phyloP scores from a whole-genome alignment of 2,797 vertebrate genomes.

The Rhinogobio ventralis region DNA sequence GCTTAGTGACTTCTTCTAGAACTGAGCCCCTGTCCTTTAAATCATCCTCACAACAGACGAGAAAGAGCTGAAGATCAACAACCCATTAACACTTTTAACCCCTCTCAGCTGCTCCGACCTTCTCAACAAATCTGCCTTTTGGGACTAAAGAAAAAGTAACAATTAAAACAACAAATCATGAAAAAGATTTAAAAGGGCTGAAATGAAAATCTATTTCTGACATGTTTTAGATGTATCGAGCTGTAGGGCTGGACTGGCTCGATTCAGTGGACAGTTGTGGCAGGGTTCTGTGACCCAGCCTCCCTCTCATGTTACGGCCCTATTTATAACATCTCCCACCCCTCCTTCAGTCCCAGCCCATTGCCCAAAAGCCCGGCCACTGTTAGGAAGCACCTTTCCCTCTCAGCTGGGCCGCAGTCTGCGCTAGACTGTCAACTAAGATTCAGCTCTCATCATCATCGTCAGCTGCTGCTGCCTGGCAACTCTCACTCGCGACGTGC shows the following conservation, averaged over 20 bases:
- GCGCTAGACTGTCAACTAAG: slow-evolving; percentile 83
- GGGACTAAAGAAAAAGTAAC: neutral
- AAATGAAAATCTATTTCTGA: slow-evolving; percentile 74
- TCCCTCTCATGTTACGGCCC: slow-evolving; percentile 98
- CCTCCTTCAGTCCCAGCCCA: slow-evolving; percentile 68
- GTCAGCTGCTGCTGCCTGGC: slow-evolving; percentile 82
- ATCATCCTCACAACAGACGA: slow-evolving; percentile 34
- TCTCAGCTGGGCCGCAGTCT: slow-evolving; percentile 56
- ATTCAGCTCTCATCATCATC: slow-evolving; percentile 62
- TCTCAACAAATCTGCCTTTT: slow-evolving; percentile 5
- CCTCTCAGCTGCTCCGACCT: neutral
- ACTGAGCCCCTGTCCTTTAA: slow-evolving; percentile 28
- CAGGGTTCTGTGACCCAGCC: slow-evolving; percentile 91
- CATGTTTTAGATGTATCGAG: slow-evolving; percentile 76
- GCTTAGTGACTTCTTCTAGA: slow-evolving; percentile 14
- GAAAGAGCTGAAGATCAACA: slow-evolving; percentile 21
- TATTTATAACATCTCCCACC: slow-evolving; percentile 95
- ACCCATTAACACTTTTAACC: slow-evolving; percentile 19
- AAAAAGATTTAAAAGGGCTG: slow-evolving; percentile 45
- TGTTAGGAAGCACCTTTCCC: slow-evolving; percentile 59
- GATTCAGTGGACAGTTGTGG: slow-evolving; percentile 87
- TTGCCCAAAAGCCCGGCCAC: slow-evolving; percentile 52
- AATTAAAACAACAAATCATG: neutral
- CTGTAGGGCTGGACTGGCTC: slow-evolving; percentile 80
- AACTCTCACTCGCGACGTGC: slow-evolving; percentile 73